These are phyloP conservation scores for Colostygia pectinataria DNA, from an alignment of 2,888 invertebrate species.

Conservation along the genomic window DNA sequence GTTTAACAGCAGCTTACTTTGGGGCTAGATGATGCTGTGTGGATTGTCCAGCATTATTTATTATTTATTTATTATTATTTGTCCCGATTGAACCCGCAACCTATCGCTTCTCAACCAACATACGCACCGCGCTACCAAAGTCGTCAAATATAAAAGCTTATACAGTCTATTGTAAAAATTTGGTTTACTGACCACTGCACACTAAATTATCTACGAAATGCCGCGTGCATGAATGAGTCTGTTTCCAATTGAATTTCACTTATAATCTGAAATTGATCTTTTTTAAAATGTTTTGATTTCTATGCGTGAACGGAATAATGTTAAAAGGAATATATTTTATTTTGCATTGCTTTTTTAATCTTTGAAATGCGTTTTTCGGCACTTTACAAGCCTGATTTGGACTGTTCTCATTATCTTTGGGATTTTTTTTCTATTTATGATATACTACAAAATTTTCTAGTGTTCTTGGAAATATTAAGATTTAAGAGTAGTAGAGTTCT, in stretches of 20 bases:
- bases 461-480: too few relatives aligned
- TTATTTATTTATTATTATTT: too few relatives aligned
- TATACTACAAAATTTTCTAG: too few relatives aligned
- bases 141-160: background rate
- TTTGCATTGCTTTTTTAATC: slow-evolving; percentile 8
- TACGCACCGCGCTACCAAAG: too few relatives aligned
- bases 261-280: slow-evolving; percentile 9
- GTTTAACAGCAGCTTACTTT: too few relatives aligned
- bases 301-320: slow-evolving; percentile 1
- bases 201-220: slow-evolving; percentile 17
- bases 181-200: slow-evolving; percentile 10
- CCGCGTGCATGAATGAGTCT: slow-evolving; percentile 14
- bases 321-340: slow-evolving; percentile 13
- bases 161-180: slow-evolving; percentile 6
- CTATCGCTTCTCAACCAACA: too few relatives aligned
- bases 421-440: background rate
- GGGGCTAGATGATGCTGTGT: too few relatives aligned
- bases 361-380: background rate
- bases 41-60: too few relatives aligned
- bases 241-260: slow-evolving; percentile 12
- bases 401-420: slow-evolving; percentile 1
- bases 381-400: background rate
- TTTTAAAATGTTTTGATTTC: slow-evolving; percentile 8
- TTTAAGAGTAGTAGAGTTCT: too few relatives aligned
- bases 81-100: too few relatives aligned